Evolutionary conservation across 2,113 vertebrate genomes (phyloP).

Genomic region (Neotoma lepida): DNA sequence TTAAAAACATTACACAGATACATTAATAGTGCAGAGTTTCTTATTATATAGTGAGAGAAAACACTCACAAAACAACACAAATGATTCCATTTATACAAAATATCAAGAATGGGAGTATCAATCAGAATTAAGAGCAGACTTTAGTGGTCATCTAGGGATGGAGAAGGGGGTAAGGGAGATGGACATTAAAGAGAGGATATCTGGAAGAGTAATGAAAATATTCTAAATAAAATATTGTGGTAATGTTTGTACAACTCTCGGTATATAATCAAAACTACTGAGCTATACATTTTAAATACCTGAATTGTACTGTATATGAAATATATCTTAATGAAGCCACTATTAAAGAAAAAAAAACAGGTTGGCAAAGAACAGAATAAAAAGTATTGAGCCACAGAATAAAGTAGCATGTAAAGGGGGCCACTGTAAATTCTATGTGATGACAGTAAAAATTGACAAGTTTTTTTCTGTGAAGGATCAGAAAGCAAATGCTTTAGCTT

Average conservation of each 20-base stretch:
- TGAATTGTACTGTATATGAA: neutral
- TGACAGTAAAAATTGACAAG: neutral
- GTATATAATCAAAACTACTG: slow-evolving; percentile 14
- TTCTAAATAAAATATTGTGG: slow-evolving; percentile 48
- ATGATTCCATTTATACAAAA: neutral
- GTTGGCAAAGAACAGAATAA: slow-evolving; percentile 54
- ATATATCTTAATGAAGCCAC: slow-evolving; percentile 28
- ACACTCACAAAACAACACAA: slow-evolving; percentile 41
- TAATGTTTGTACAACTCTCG: neutral
- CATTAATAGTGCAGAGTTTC: neutral
- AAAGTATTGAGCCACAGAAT: neutral
- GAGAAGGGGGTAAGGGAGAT: neutral
- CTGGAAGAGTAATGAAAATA: slow-evolving; percentile 6
- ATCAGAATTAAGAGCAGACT: neutral
- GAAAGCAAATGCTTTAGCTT: neutral
- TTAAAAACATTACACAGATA: slow-evolving; percentile 30
- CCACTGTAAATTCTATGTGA: neutral
- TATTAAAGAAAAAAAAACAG: slow-evolving; percentile 26
- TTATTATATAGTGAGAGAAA: slow-evolving; percentile 26
- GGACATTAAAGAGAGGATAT: neutral
- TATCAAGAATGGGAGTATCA: neutral
- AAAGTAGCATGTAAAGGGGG: neutral
- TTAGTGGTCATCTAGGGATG: neutral
- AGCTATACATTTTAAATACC: neutral
- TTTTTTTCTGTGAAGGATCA: slow-evolving; percentile 15